These are phyloP conservation scores for Egretta garzetta DNA, from an alignment of 2,113 vertebrate genomes.

Conservation along the genomic window DNA sequence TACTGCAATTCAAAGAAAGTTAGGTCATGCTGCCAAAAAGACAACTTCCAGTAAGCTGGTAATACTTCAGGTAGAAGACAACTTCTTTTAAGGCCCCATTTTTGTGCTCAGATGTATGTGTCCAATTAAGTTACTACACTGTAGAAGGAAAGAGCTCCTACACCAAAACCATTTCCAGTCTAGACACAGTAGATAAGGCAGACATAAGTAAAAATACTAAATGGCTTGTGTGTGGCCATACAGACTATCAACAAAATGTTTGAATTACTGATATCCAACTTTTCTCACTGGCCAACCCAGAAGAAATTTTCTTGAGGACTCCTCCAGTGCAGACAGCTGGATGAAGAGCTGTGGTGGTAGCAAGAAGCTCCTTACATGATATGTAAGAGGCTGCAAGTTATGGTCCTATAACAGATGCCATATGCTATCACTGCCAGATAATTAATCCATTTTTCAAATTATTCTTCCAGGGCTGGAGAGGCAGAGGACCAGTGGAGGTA, in stretches of 20 bases:
- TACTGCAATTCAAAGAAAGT: background rate
- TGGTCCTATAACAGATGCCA: background rate
- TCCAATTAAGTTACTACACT: background rate
- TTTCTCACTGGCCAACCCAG: background rate
- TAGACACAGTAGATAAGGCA: background rate
- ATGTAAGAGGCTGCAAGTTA: background rate
- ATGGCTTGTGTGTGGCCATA: fast-evolving
- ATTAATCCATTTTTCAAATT: background rate
- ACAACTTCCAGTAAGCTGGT: background rate
- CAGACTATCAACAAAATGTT: background rate
- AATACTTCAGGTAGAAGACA: background rate
- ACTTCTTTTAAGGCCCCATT: background rate
- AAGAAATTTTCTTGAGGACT: background rate
- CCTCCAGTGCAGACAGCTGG: background rate
- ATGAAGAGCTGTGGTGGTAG: background rate
- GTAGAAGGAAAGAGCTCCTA: background rate
- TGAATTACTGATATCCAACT: background rate
- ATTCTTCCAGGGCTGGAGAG: background rate
- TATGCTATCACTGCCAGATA: background rate
- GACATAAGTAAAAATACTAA: background rate
- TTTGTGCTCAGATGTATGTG: background rate
- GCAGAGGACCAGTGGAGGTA: background rate
- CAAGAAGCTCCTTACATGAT: background rate
- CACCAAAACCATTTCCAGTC: background rate
- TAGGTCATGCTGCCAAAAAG: background rate